Conservation (phyloP, 2,113 vertebrate species). For the Harpagus bidentatus region DNA sequence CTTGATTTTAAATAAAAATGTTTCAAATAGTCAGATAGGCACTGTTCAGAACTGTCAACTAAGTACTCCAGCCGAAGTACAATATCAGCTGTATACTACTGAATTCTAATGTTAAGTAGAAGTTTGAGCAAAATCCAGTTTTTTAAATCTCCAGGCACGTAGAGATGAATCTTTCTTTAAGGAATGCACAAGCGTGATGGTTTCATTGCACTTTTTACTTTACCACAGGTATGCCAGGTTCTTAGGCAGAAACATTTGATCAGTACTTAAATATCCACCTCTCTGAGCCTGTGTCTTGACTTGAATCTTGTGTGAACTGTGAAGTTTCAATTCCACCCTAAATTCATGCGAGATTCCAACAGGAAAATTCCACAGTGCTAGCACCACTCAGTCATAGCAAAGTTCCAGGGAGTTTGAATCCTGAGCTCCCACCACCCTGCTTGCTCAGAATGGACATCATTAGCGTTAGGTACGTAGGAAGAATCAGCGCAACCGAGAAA, state of each 20-base stretch:
- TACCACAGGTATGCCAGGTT: neutral
- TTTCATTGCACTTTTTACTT: neutral
- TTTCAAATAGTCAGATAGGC: neutral
- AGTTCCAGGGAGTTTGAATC: neutral
- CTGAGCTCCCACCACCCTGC: neutral
- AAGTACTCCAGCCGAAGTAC: neutral
- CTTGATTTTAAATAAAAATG: neutral
- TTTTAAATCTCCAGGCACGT: neutral
- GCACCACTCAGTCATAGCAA: neutral
- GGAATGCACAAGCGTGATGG: neutral
- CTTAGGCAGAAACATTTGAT: neutral
- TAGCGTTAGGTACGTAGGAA: neutral
- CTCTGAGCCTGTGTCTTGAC: neutral
- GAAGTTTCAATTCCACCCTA: neutral
- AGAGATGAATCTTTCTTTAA: neutral
- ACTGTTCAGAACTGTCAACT: accelerated
- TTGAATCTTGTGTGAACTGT: neutral
- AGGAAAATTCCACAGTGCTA: neutral
- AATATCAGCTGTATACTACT: accelerated
- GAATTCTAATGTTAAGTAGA: neutral
- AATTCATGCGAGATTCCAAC: neutral
- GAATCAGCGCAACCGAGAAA: neutral
- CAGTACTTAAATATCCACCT: neutral
- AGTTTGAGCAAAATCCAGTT: neutral
- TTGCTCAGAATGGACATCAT: neutral